Base-by-base conservation (phyloP, 2,888 invertebrate genomes). In the Aporophyla nigra region DNA sequence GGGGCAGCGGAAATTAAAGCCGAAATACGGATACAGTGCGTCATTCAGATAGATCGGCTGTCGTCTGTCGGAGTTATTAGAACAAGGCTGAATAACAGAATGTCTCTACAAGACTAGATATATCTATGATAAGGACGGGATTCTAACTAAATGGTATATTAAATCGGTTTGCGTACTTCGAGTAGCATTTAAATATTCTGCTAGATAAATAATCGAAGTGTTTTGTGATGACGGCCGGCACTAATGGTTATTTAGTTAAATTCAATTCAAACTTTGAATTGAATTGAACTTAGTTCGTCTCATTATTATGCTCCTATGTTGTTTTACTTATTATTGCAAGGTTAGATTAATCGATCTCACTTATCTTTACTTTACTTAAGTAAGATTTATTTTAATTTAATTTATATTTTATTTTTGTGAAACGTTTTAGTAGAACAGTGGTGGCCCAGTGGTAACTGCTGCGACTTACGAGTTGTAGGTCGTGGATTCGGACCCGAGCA, bases 1-100 rank as follows among this genome's bases (percentile, higher is more conserved):
- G 51, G 51, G 63, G 62, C 62, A 76, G 43, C 85, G 82, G 82
- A 84, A 82, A 85, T 84, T 79, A 76, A 82, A 82, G 7, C 16
- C 40, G 54, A 66, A 66, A 71, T 59, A 65, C 49, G 69, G 53
- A 76, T 69, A 85, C 56, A 71, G 58, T 66, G 19, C 46, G 63
- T 56, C 76, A 65, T 70, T 76, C 14, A 76, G 65, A 69, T 80
- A 58, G 19, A 58, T n/a, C 40, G 21, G 33, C 51, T 40, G 67
- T 71, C 72, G 72, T 74, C 65, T 74, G 72, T 63, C 46, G 16
- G 33, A 71, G 58, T 63, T 76, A 68, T 74, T 75, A 73, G 67
- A 27, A 62, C 66, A 27, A 71, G 59, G 40, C 65, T 86, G 54
- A 71, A 71, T 69, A 62, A n/a, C n/a, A n/a, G n/a, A 21, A 67